These are phyloP conservation scores for Chrysolina oricalcia DNA, from an alignment of 2,888 invertebrate species.

Conservation along the genomic window DNA sequence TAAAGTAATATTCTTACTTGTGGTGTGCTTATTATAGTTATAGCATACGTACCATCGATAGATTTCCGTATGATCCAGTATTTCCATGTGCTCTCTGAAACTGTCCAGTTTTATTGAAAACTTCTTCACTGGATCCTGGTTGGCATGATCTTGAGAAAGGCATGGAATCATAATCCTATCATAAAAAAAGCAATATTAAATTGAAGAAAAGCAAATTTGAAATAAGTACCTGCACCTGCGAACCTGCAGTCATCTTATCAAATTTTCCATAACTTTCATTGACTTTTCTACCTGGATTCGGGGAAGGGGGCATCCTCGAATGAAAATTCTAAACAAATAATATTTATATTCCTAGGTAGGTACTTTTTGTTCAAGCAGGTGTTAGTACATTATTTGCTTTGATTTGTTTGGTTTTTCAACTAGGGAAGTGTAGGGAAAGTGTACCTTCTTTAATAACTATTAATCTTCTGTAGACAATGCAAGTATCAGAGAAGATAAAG, in stretches of 20 bases:
- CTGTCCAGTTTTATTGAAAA: neutral
- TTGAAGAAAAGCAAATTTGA: neutral
- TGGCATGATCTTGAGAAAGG: neutral
- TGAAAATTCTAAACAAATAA: neutral
- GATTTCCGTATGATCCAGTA: too few species aligned
- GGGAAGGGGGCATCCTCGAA: neutral
- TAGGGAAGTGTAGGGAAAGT: too few species aligned
- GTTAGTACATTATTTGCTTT: neutral
- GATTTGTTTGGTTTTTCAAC: too few species aligned
- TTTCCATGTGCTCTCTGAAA: neutral
- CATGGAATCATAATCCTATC: neutral
- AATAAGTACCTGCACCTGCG: neutral
- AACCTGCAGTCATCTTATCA: neutral
- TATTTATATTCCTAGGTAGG: neutral
- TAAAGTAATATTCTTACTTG: too few species aligned
- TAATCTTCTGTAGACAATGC: too few species aligned
- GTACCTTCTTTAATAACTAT: too few species aligned
- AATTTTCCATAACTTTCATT: neutral
- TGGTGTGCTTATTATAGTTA: too few species aligned
- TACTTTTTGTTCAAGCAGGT: neutral
- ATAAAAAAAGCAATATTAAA: neutral
- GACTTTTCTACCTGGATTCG: neutral
- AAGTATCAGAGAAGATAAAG: too few species aligned
- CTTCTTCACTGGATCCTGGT: neutral
- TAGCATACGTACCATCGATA: too few species aligned